Evolutionary conservation across 2,888 invertebrate genomes (phyloP).

Genomic region (Ganaspis brasiliensis): DNA sequence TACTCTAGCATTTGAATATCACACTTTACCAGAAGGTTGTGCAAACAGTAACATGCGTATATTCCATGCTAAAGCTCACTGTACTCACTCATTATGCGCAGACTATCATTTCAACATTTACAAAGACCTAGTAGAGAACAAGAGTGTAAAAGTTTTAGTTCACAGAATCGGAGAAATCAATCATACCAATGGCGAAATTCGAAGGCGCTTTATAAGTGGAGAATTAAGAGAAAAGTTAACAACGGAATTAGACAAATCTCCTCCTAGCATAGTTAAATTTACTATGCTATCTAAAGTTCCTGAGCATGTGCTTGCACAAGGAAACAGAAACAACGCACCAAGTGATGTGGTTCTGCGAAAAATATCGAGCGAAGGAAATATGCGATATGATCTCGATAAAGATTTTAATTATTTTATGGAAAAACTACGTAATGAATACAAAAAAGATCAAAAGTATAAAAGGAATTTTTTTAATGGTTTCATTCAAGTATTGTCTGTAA

Average conservation of each 20-base stretch:
- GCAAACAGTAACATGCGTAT: not conserved
- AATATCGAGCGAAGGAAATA: not conserved
- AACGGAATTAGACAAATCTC: not conserved
- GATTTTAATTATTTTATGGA: not conserved
- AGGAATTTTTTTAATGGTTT: not conserved
- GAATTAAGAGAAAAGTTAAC: not conserved
- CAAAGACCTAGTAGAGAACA: not conserved
- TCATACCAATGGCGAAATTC: not conserved
- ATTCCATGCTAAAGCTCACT: not conserved
- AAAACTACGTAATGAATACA: not conserved
- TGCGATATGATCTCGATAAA: not conserved
- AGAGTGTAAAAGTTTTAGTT: not conserved
- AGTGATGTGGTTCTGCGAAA: not conserved
- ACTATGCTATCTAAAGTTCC: not conserved
- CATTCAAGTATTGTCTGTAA: not conserved
- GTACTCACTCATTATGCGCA: not conserved
- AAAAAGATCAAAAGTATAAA: not conserved
- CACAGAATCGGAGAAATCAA: not conserved
- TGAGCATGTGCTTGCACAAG: not conserved
- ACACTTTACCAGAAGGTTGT: not conserved
- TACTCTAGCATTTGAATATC: not conserved
- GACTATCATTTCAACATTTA: not conserved
- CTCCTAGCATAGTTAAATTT: not conserved
- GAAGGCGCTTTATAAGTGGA: not conserved
- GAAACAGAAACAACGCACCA: not conserved